A percentile compares a stretch with the other conserved stretches of the same genome.
Conservation (phyloP, 1,140 invertebrate genomes). For the Drosophila santomea region DNA sequence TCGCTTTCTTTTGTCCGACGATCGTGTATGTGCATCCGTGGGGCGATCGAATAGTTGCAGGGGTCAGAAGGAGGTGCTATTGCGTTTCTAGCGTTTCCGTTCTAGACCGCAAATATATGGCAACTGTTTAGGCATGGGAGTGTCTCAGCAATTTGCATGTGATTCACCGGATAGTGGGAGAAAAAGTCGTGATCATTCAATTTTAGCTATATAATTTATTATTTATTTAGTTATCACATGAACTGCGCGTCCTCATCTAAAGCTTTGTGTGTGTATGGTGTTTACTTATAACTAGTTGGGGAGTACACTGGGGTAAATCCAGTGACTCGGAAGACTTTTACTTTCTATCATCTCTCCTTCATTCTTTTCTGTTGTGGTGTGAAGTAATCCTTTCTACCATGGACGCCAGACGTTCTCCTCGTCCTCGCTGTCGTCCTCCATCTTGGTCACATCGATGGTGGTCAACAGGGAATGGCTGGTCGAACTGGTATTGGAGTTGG, state of each 20-base stretch:
- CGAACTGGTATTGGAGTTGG: conserved; percentile 65
- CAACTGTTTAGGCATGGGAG: conserved; percentile 9
- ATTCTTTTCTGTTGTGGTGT: background rate
- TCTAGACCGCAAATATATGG: conserved; percentile 17
- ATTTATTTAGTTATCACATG: conserved; percentile 73
- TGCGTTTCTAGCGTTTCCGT: conserved; percentile 60
- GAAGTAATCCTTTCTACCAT: conserved; percentile 85
- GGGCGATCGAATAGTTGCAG: conserved; percentile 46
- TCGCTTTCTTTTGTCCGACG: conserved; percentile 70
- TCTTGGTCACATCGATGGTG: conserved; percentile 67
- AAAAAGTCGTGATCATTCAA: conserved; percentile 39
- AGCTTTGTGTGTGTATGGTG: conserved; percentile 50
- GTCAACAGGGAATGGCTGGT: conserved; percentile 66
- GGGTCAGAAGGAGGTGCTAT: conserved; percentile 2
- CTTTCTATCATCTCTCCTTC: conserved; percentile 32
- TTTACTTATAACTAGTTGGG: conserved; percentile 49
- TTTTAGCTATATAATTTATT: conserved; percentile 73
- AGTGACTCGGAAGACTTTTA: conserved; percentile 66
- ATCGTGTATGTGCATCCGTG: conserved; percentile 6
- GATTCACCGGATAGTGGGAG: conserved; percentile 12
- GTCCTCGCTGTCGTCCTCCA: conserved; percentile 83
- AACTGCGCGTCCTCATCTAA: conserved; percentile 64
- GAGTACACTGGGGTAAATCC: conserved; percentile 26
- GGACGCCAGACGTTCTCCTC: conserved; percentile 88
- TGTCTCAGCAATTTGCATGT: conserved; percentile 33